A percentile compares a stretch with the other conserved stretches of the same genome.
These are phyloP conservation scores for Empis stercorea DNA, from an alignment of 2,888 invertebrate genomes.

Conservation along the genomic window DNA sequence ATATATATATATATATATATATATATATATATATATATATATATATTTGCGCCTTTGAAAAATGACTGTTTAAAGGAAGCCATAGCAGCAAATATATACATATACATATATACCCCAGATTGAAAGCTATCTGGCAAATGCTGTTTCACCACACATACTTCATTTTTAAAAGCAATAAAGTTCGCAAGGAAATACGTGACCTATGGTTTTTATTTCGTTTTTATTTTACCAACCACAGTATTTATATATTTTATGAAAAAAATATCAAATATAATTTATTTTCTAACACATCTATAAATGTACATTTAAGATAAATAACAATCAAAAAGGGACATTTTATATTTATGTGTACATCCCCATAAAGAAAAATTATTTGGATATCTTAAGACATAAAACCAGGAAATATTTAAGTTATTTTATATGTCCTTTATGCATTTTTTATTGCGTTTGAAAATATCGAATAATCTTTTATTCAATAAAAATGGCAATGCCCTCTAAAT, in stretches of 20 bases:
- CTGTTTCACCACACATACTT: not conserved
- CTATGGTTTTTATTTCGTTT: conserved; percentile 37
- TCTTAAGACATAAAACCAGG: not conserved
- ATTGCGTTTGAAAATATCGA: not conserved
- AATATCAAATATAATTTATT: not conserved
- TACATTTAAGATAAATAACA: not conserved
- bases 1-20: too few species aligned
- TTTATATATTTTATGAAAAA: not conserved
- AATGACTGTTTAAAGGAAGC: not conserved
- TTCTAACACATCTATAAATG: not conserved
- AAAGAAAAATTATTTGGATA: too few species aligned
- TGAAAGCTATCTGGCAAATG: not conserved
- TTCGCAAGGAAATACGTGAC: conserved; percentile 28
- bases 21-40: too few species aligned
- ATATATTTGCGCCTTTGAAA: too few species aligned
- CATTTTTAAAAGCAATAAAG: not conserved
- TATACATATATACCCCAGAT: too few species aligned
- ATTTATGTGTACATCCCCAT: too few species aligned
- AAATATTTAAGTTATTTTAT: not conserved
- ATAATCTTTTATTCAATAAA: too few species aligned
- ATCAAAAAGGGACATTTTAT: not conserved
- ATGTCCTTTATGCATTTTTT: not conserved
- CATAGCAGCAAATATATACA: not conserved
- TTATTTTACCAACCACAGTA: conserved; percentile 12
- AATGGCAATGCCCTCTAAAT: too few species aligned